Conservation (phyloP, 2,113 vertebrate genomes). For the Chinchilla lanigera region DNA sequence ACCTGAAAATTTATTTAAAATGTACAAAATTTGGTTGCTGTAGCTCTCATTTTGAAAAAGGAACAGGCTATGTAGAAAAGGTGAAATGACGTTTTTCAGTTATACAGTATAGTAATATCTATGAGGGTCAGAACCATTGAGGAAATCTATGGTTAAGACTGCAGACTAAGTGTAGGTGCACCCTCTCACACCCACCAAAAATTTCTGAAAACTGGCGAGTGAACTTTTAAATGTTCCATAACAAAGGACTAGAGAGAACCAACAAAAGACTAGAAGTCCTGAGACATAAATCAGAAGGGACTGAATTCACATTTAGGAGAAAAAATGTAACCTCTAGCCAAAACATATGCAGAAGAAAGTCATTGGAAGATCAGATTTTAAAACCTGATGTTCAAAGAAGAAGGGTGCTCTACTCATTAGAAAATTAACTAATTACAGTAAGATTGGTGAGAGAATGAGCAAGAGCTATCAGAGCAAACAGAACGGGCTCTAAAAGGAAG, state of each 20-base stretch:
- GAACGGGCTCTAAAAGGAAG: conserved; percentile 16
- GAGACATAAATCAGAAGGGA: conserved; percentile 36
- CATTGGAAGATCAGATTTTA: neutral
- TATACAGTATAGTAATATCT: neutral
- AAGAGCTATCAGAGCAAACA: neutral
- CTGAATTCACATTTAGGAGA: neutral
- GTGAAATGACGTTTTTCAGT: conserved; percentile 8
- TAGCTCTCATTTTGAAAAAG: conserved; percentile 64
- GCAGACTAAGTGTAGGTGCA: neutral
- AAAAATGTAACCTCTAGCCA: conserved; percentile 20
- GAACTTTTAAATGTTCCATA: neutral
- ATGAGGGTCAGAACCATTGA: conserved; percentile 25
- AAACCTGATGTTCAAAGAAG: neutral
- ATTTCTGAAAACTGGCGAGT: conserved; percentile 45
- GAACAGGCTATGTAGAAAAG: conserved; percentile 31
- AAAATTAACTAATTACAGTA: conserved; percentile 15
- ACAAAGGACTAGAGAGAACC: neutral
- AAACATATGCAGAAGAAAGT: conserved; percentile 9
- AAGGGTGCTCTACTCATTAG: neutral
- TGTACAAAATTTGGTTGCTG: conserved; percentile 51
- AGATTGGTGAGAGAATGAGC: neutral
- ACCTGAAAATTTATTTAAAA: conserved; percentile 73
- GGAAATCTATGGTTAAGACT: conserved; percentile 2
- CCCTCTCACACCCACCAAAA: neutral
- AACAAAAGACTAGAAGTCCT: conserved; percentile 10